phyloP scores from a whole-genome alignment of 2,113 vertebrate genomes.

The Megaleporinus macrocephalus region DNA sequence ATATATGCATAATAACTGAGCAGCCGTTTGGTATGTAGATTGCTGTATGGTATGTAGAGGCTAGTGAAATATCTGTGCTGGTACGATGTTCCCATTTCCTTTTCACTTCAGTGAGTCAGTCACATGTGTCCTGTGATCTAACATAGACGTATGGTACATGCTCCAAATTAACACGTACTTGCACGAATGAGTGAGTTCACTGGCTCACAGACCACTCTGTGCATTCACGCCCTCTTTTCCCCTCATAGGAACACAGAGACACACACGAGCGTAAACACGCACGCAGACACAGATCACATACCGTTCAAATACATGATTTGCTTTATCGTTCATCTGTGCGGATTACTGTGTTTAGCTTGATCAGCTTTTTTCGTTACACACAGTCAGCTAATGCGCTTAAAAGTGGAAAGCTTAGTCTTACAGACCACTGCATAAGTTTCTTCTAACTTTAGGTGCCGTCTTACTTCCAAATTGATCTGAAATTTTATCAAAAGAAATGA shows the following conservation, averaged over 20 bases:
- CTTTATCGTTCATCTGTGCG: conserved; percentile 38
- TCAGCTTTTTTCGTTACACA: conserved; percentile 29
- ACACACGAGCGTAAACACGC: conserved; percentile 46
- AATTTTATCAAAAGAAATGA: conserved; percentile 13
- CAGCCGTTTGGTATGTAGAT: conserved; percentile 63
- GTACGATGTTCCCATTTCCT: conserved; percentile 56
- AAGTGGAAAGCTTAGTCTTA: conserved; percentile 5
- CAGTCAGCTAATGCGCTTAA: conserved; percentile 11
- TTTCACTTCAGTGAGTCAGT: conserved; percentile 48
- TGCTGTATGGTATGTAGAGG: conserved; percentile 66
- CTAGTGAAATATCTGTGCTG: conserved; percentile 66
- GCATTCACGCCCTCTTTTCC: conserved; percentile 54
- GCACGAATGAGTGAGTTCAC: conserved; percentile 4
- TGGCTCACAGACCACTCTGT: conserved; percentile 37
- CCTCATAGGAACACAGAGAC: conserved; percentile 43
- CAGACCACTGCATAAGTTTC: neutral
- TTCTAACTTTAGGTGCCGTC: conserved; percentile 4
- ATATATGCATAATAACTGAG: conserved; percentile 63
- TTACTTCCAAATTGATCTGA: conserved; percentile 7
- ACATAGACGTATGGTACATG: conserved; percentile 36
- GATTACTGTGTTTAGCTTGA: conserved; percentile 32
- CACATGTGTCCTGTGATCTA: conserved; percentile 58
- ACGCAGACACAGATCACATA: conserved; percentile 56
- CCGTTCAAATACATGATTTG: conserved; percentile 59
- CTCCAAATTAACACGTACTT: neutral